phyloP scores from a whole-genome alignment of 2,113 vertebrate genomes.

The Ciconia maguari region DNA sequence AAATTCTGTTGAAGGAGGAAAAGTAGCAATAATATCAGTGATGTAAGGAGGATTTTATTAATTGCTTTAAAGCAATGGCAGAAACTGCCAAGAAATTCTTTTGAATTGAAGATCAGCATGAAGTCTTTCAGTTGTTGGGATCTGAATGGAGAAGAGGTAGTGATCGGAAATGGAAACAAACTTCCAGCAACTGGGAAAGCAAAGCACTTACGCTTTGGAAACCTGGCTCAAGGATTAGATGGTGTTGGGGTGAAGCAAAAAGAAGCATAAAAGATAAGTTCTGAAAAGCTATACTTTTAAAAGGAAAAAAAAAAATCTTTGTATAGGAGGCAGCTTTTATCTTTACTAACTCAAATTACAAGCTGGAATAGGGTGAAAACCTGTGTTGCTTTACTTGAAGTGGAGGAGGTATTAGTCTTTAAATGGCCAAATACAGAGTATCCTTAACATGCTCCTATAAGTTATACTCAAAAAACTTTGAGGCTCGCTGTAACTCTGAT shows the following conservation, averaged over 20 bases:
- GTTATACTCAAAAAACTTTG: background rate
- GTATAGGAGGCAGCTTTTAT: background rate
- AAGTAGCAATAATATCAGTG: background rate
- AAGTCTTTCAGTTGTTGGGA: background rate
- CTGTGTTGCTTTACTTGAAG: background rate
- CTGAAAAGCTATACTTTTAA: background rate
- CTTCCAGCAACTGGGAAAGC: background rate
- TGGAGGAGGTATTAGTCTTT: background rate
- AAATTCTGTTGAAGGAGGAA: background rate
- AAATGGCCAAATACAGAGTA: background rate
- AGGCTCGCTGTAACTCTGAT: background rate
- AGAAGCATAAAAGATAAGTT: background rate
- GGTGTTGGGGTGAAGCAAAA: background rate
- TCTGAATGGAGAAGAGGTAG: background rate
- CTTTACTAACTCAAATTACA: background rate
- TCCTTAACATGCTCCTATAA: background rate
- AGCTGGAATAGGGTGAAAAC: background rate
- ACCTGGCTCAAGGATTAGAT: background rate
- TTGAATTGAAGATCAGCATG: background rate
- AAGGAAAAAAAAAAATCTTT: background rate
- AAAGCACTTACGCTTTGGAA: background rate
- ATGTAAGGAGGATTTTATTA: background rate
- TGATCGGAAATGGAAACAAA: background rate
- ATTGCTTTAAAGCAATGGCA: background rate
- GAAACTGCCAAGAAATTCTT: background rate